Percentiles rank a stretch among this genome's conserved stretches.
Evolutionary conservation across 2,113 vertebrate species (phyloP).

Genomic region (Candoia aspera): DNA sequence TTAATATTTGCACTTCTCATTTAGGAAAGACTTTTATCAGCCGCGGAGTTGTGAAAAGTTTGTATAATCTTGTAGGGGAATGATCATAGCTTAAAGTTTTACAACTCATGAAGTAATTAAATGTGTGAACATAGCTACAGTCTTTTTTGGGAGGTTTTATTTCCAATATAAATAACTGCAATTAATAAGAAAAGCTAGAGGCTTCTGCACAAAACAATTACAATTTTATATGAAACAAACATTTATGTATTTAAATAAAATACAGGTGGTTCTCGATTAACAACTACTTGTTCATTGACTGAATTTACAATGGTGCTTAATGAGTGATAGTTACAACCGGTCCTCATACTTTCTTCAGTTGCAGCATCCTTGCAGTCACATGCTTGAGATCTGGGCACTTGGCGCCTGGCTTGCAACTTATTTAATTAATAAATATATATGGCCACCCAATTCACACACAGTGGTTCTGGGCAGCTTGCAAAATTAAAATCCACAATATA

Average conservation of each 20-base stretch:
- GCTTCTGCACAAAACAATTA: background rate
- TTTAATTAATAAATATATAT: too few species aligned
- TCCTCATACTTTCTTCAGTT: background rate
- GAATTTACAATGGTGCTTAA: background rate
- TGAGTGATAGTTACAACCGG: background rate
- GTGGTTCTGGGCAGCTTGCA: too few species aligned
- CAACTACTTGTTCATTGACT: background rate
- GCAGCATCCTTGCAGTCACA: background rate
- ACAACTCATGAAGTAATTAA: background rate
- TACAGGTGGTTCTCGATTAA: background rate
- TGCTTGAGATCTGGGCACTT: too few species aligned
- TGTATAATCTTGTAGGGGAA: background rate
- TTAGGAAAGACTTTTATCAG: background rate
- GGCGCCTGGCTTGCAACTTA: too few species aligned
- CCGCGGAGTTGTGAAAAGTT: background rate
- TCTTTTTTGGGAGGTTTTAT: background rate
- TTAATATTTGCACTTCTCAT: background rate
- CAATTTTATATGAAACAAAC: background rate
- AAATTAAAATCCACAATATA: too few species aligned
- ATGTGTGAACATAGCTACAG: background rate
- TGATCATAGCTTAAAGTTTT: background rate
- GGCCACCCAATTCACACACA: too few species aligned
- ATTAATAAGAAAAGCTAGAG: background rate
- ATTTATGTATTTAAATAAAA: background rate
- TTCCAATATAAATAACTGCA: background rate